Conservation (phyloP, 2,797 vertebrate genomes). For the Poeciliopsis turneri region DNA sequence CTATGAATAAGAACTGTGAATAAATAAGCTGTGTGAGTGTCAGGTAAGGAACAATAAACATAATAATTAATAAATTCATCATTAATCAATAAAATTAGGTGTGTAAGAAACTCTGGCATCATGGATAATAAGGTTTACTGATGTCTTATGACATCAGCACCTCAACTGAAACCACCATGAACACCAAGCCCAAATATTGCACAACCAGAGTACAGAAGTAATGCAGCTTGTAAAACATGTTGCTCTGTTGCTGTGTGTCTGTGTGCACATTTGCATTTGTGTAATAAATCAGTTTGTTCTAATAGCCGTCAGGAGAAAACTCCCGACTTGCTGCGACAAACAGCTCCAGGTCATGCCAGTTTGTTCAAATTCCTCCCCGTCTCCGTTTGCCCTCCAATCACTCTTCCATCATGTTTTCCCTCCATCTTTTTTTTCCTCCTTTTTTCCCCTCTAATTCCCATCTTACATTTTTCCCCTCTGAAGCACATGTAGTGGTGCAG, state of each 20-base stretch:
- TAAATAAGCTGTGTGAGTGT: too few species aligned
- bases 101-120: slow-evolving; percentile 15
- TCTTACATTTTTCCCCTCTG: slow-evolving; percentile 40
- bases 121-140: slow-evolving; percentile 14
- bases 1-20: too few species aligned
- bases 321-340: slow-evolving; percentile 43
- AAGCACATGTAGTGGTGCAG: slow-evolving; percentile 44
- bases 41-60: too few species aligned
- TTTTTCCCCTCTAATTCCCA: slow-evolving; percentile 46
- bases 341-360: slow-evolving; percentile 45
- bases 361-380: slow-evolving; percentile 20
- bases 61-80: too few species aligned
- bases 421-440: slow-evolving; percentile 14
- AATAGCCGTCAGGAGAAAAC: slow-evolving; percentile 51
- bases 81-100: slow-evolving; percentile 7
- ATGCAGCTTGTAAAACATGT: slow-evolving; percentile 44
- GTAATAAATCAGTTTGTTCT: slow-evolving; percentile 47
- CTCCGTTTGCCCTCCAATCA: slow-evolving; percentile 18
- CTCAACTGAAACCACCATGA: slow-evolving; percentile 24
- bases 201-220: slow-evolving; percentile 32
- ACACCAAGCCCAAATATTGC: slow-evolving; percentile 18
- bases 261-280: not conserved
- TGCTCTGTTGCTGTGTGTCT: slow-evolving; percentile 18
- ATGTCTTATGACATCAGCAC: slow-evolving; percentile 32
- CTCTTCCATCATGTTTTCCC: slow-evolving; percentile 38